Conservation (phyloP, 30 jellyfish, hydroid and myxozoan species). For the Aurelia sp. region DNA sequence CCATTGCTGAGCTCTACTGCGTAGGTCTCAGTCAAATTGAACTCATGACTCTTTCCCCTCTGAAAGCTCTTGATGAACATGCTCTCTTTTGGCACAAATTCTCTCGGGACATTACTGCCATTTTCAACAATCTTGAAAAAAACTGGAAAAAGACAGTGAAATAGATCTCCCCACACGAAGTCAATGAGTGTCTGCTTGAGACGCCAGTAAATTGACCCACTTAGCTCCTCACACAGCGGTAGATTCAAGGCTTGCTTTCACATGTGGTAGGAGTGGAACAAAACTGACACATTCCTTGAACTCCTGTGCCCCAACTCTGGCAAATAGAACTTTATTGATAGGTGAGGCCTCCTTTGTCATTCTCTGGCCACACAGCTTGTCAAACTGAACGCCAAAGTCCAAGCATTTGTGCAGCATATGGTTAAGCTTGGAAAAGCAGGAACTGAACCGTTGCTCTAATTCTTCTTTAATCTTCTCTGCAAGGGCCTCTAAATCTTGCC, state of each 20-base stretch:
- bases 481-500: constrained; percentile 12
- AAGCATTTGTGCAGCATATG: constrained; percentile 28
- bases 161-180: constrained; percentile 51
- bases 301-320: constrained; percentile 22
- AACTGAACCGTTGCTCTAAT: constrained; percentile 1
- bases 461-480: constrained; percentile 20
- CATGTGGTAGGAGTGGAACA: constrained; percentile 39
- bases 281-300: constrained; percentile 44
- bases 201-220: background rate
- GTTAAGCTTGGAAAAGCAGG: constrained; percentile 36
- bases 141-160: constrained; percentile 5
- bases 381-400: constrained; percentile 38
- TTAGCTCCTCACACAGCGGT: constrained; percentile 42
- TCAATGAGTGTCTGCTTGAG: constrained; percentile 21
- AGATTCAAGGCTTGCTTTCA: constrained; percentile 25
- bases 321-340: constrained; percentile 20
- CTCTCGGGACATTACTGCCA: background rate
- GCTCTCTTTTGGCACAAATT: constrained; percentile 2
- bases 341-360: background rate
- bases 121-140: background rate
- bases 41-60: constrained; percentile 2
- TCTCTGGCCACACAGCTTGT: constrained; percentile 33
- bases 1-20: constrained; percentile 8
- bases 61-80: constrained; percentile 20
- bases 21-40: constrained; percentile 22